A percentile compares a stretch with the other conserved stretches of the same genome.
Conservation (phyloP, 2,888 invertebrate species). For the Hemaris fuciformis region DNA sequence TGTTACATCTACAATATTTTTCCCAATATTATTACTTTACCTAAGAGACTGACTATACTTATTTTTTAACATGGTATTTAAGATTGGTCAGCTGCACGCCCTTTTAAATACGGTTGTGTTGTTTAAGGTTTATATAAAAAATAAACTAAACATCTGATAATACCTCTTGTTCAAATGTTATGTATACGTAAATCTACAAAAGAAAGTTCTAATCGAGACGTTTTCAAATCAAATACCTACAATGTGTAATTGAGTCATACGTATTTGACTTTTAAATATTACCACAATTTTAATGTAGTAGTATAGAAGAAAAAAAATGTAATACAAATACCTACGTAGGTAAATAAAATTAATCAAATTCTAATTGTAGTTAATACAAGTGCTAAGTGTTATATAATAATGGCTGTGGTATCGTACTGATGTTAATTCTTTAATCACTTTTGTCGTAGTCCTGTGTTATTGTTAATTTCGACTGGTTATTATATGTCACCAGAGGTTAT, state of each 20-base stretch:
- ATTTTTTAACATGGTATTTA: background rate
- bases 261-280: slow-evolving; percentile 26
- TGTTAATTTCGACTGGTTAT: slow-evolving; percentile 31
- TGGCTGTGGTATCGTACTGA: slow-evolving; percentile 80
- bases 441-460: slow-evolving; percentile 55
- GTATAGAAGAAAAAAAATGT: slow-evolving; percentile 22
- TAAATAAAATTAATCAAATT: slow-evolving; percentile 47
- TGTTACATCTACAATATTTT: background rate
- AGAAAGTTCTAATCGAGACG: background rate
- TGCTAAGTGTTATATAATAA: slow-evolving; percentile 75
- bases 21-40: background rate
- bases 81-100: background rate
- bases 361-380: slow-evolving; percentile 63
- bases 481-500: slow-evolving; percentile 25
- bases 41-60: background rate
- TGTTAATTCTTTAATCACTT: slow-evolving; percentile 63
- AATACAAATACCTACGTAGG: slow-evolving; percentile 22
- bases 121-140: background rate
- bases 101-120: background rate
- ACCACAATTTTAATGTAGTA: slow-evolving; percentile 37
- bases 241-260: background rate
- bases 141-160: slow-evolving; percentile 24
- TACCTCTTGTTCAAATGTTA: slow-evolving; percentile 42
- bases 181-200: slow-evolving; percentile 49
- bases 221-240: background rate